Evolutionary conservation across 1,140 invertebrate species (phyloP).

Genomic region (Bradysia coprophila): DNA sequence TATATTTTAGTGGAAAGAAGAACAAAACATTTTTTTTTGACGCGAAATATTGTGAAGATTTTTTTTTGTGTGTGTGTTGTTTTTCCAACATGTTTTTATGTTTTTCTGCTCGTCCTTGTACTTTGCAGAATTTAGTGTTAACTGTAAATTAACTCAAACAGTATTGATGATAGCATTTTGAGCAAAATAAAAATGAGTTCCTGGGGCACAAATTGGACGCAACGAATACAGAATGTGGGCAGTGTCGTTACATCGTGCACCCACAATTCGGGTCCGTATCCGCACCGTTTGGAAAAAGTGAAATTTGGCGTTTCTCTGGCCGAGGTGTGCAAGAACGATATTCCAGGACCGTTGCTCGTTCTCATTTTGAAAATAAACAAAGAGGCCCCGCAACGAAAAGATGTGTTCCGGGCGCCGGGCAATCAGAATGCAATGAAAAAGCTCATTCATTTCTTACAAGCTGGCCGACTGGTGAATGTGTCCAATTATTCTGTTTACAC

Average conservation of each 20-base stretch:
- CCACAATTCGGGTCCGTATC: slow-evolving; percentile 50
- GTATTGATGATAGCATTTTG: too few relatives aligned
- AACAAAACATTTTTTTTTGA: too few relatives aligned
- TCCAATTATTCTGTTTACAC: slow-evolving; percentile 97
- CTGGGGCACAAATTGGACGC: slow-evolving; percentile 78
- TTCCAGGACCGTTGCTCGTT: slow-evolving; percentile 76
- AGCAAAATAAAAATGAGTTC: too few relatives aligned
- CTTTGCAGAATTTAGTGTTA: too few relatives aligned
- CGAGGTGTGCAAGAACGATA: slow-evolving; percentile 84
- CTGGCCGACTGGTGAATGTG: slow-evolving; percentile 91
- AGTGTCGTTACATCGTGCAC: slow-evolving; percentile 79
- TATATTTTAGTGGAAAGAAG: too few relatives aligned
- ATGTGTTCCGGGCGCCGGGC: slow-evolving; percentile 86
- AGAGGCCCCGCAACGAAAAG: slow-evolving; percentile 78
- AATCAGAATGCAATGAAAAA: slow-evolving; percentile 91
- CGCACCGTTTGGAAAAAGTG: slow-evolving; percentile 73
- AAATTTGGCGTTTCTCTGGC: slow-evolving; percentile 73
- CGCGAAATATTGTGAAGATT: too few relatives aligned
- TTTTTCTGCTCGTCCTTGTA: too few relatives aligned
- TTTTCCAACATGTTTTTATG: too few relatives aligned
- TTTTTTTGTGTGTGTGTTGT: too few relatives aligned
- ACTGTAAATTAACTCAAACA: too few relatives aligned
- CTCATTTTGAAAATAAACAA: slow-evolving; percentile 88
- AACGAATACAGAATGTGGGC: slow-evolving; percentile 68
- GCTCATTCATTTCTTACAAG: slow-evolving; percentile 84